A percentile compares a stretch with the other conserved stretches of the same genome.
Evolutionary conservation across 53 echinoderm and acorn worm genomes (phyloP).

Genomic region (Paracentrotus lividus): DNA sequence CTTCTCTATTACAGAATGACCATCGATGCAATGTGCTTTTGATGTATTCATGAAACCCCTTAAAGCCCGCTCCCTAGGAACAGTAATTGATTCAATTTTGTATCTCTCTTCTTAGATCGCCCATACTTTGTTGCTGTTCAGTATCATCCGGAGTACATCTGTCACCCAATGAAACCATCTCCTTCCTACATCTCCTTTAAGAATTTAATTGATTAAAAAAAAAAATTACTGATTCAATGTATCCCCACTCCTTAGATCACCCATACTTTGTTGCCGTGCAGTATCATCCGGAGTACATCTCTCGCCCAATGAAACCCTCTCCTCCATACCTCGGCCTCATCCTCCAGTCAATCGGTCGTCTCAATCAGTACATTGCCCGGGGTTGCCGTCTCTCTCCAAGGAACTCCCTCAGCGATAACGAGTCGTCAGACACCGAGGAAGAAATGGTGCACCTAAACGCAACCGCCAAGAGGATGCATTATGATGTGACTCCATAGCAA

Average conservation of each 20-base stretch:
- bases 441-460: slow-evolving; percentile 76
- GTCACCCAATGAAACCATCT: slow-evolving; percentile 96
- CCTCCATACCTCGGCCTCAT: slow-evolving; percentile 97
- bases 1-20: no score
- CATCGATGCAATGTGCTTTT: no score
- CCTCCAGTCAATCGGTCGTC: slow-evolving; percentile 85
- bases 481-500: slow-evolving; percentile 43
- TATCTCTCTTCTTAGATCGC: slow-evolving; percentile 77
- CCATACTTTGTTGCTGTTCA: slow-evolving; percentile 98
- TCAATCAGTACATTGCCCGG: slow-evolving; percentile 78
- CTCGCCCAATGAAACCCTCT: slow-evolving; percentile 97
- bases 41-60: slow-evolving; percentile 91
- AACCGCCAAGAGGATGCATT: slow-evolving; percentile 38
- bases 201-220: no score
- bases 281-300: slow-evolving; percentile 99
- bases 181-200: slow-evolving; percentile 93
- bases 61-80: no score
- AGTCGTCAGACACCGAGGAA: slow-evolving; percentile 95
- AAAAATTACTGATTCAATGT: no score
- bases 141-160: slow-evolving; percentile 99
- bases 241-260: slow-evolving; percentile 77
- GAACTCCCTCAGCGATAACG: slow-evolving; percentile 81
- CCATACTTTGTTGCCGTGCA: slow-evolving; percentile 99
- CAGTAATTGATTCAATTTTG: no score
- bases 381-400: slow-evolving; percentile 95